phyloP scores from a whole-genome alignment of 1,140 invertebrate species.

The Aphelinus certus region DNA sequence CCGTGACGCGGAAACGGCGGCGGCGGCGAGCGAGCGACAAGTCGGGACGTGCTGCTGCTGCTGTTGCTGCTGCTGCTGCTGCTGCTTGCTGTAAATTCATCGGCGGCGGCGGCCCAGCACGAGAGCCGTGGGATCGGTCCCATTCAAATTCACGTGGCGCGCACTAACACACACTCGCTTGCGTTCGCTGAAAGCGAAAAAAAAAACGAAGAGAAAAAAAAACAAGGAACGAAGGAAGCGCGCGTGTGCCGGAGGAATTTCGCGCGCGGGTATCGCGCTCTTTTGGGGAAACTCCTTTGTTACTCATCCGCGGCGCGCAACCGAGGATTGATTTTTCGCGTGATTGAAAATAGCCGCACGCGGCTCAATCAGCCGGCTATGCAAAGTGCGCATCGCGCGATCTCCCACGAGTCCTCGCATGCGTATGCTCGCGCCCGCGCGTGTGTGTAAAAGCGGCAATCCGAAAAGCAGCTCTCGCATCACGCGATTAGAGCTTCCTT shows the following conservation, averaged over 20 bases:
- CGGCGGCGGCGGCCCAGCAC: constrained; percentile 12
- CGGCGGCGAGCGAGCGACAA: constrained; percentile 31
- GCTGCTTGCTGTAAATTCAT: constrained; percentile 48
- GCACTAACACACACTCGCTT: neutral
- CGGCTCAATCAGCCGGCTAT: too few relatives aligned
- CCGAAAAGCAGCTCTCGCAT: neutral
- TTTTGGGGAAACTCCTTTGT: too few relatives aligned
- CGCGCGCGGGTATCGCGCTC: too few relatives aligned
- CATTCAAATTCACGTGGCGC: constrained; percentile 47
- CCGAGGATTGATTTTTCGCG: too few relatives aligned
- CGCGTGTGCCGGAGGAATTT: too few relatives aligned
- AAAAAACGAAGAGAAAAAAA: neutral
- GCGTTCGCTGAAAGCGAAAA: neutral
- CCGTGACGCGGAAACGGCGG: constrained; percentile 46
- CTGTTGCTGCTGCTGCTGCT: neutral
- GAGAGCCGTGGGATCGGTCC: constrained; percentile 51
- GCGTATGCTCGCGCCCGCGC: too few relatives aligned
- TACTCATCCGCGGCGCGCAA: too few relatives aligned
- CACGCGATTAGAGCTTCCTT: constrained; percentile 22
- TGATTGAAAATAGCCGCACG: too few relatives aligned
- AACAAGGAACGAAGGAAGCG: neutral
- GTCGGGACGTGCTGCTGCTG: constrained; percentile 40
- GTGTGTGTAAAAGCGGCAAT: neutral
- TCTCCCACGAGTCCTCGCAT: too few relatives aligned
- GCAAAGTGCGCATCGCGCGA: too few relatives aligned